Evolutionary conservation across 37 sponge, comb jelly and placozoan species (phyloP).

Genomic region (Chondrilla cf. caribensis): DNA sequence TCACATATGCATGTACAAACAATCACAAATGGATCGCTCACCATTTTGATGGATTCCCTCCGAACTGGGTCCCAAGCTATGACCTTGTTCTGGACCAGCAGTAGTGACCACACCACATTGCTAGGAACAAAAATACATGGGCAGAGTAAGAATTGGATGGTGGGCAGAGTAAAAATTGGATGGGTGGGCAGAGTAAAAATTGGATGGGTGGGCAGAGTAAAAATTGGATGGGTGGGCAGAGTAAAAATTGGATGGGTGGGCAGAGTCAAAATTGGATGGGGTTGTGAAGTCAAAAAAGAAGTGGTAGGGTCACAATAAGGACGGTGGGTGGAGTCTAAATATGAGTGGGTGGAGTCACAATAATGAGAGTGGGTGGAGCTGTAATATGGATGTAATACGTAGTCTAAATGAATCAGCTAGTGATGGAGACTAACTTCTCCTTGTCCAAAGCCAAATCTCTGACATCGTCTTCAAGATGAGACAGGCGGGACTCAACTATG

Average conservation of each 20-base stretch:
- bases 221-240: not conserved
- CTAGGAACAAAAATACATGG: not conserved
- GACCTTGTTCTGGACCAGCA: constrained; percentile 57
- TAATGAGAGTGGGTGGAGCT: not conserved
- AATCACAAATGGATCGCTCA: too few species aligned
- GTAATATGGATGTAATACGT: not conserved
- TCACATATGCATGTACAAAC: too few species aligned
- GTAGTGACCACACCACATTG: constrained; percentile 62
- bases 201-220: not conserved
- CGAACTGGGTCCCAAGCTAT: constrained; percentile 67
- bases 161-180: not conserved
- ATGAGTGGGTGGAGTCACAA: not conserved
- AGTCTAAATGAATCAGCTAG: not conserved
- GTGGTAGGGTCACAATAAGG: not conserved
- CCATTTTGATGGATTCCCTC: constrained; percentile 45
- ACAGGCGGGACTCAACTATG: constrained; percentile 62
- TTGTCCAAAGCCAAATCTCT: constrained; percentile 45
- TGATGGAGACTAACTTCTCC: constrained; percentile 4
- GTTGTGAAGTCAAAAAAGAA: not conserved
- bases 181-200: not conserved
- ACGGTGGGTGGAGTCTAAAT: too few species aligned
- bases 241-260: not conserved
- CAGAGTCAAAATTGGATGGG: not conserved
- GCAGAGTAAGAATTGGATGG: not conserved
- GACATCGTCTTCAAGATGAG: constrained; percentile 60